Evolutionary conservation across 2,888 invertebrate genomes (phyloP).

Genomic region (Ypsolopha sequella): DNA sequence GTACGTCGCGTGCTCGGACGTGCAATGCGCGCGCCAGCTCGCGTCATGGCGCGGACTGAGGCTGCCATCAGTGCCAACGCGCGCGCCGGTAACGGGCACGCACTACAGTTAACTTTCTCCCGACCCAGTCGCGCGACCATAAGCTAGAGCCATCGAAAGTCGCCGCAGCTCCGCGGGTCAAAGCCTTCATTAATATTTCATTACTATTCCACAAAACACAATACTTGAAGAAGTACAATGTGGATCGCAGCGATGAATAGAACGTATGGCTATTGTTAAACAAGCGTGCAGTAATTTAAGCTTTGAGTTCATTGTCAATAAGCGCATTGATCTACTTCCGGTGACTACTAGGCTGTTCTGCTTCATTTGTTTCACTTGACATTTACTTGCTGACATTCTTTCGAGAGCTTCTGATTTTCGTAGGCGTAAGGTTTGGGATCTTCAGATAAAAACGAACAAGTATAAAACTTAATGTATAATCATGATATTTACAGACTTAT

Average conservation of each 20-base stretch:
- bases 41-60: slow-evolving; percentile 21
- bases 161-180: slow-evolving; percentile 50
- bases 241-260: too few species aligned
- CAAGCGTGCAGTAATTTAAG: neutral
- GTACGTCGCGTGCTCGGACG: slow-evolving; percentile 6
- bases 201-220: slow-evolving; percentile 4
- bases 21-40: neutral
- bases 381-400: too few species aligned
- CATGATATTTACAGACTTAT: slow-evolving; percentile 68
- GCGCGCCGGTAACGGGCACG: slow-evolving; percentile 51
- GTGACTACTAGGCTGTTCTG: too few species aligned
- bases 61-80: slow-evolving; percentile 9
- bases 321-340: neutral
- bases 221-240: neutral
- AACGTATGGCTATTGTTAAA: neutral
- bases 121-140: slow-evolving; percentile 27
- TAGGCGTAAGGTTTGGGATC: neutral
- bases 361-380: too few species aligned
- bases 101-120: slow-evolving; percentile 71
- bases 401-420: too few species aligned
- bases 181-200: slow-evolving; percentile 42
- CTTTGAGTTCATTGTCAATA: neutral
- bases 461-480: slow-evolving; percentile 72
- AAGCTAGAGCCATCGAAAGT: slow-evolving; percentile 63
- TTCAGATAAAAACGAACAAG: slow-evolving; percentile 9